These are phyloP conservation scores for Eulithis prunata DNA, from an alignment of 2,888 invertebrate genomes.

Conservation along the genomic window DNA sequence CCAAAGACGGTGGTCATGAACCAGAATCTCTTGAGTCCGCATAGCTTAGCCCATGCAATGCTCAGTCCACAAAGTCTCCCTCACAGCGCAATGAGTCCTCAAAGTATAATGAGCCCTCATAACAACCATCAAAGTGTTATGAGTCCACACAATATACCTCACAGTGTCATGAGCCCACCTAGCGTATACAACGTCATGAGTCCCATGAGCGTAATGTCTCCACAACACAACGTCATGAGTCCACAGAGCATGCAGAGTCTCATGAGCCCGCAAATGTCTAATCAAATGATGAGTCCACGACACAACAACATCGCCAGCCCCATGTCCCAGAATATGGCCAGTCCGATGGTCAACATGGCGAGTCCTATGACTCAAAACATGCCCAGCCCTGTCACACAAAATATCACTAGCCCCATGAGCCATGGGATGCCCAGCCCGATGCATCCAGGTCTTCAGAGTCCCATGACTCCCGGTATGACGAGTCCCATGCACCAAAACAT, in stretches of 20 bases:
- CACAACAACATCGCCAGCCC: slow-evolving; percentile 69
- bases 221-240: slow-evolving; percentile 72
- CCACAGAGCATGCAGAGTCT: slow-evolving; percentile 71
- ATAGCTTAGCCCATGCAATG: slow-evolving; percentile 73
- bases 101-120: slow-evolving; percentile 77
- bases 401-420: slow-evolving; percentile 73
- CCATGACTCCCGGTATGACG: slow-evolving; percentile 72
- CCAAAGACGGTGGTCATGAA: slow-evolving; percentile 73
- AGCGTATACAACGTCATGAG: slow-evolving; percentile 72
- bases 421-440: slow-evolving; percentile 78
- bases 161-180: slow-evolving; percentile 70
- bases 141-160: slow-evolving; percentile 73
- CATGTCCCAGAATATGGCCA: slow-evolving; percentile 68
- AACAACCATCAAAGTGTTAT: slow-evolving; percentile 73
- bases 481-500: slow-evolving; percentile 78
- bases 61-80: slow-evolving; percentile 77
- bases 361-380: slow-evolving; percentile 65
- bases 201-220: slow-evolving; percentile 52
- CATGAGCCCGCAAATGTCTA: slow-evolving; percentile 79
- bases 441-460: slow-evolving; percentile 75
- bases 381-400: slow-evolving; percentile 71
- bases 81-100: slow-evolving; percentile 78
- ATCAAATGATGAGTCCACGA: slow-evolving; percentile 78
- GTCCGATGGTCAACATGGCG: slow-evolving; percentile 70
- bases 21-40: slow-evolving; percentile 74